These are phyloP conservation scores for Trisateles emortualis DNA, from an alignment of 2,888 invertebrate species.

Conservation along the genomic window DNA sequence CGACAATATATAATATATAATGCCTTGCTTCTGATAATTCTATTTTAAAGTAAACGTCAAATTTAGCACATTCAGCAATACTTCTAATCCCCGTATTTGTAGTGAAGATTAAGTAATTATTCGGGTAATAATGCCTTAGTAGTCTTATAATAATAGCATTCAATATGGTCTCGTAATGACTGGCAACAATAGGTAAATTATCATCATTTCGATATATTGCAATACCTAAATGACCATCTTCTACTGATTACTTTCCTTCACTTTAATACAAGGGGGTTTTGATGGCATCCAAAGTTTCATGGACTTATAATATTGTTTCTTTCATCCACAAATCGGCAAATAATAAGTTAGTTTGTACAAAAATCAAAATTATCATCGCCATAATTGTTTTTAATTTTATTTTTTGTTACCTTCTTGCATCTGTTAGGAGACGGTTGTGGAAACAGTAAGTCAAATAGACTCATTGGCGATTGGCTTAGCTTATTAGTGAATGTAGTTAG, in stretches of 20 bases:
- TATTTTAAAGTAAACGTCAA: background rate
- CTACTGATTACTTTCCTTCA: background rate
- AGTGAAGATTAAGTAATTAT: no score
- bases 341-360: conserved; percentile 53
- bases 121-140: no score
- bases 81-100: no score
- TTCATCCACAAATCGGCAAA: conserved; percentile 65
- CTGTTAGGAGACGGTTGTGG: conserved; percentile 87
- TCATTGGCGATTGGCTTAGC: conserved; percentile 83
- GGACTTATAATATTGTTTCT: conserved; percentile 38
- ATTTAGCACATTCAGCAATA: no score
- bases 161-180: no score
- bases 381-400: conserved; percentile 76
- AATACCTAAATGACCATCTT: no score
- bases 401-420: conserved; percentile 85
- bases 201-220: no score
- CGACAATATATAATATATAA: background rate
- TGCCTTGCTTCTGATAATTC: background rate
- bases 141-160: no score
- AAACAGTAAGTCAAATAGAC: conserved; percentile 85
- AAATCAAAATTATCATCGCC: conserved; percentile 70
- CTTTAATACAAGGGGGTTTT: no score
- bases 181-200: no score
- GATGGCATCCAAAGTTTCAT: conserved; percentile 26
- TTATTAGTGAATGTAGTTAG: conserved; percentile 66